Base-by-base conservation (phyloP, 1,140 invertebrate species). In the Aricia agestis region DNA sequence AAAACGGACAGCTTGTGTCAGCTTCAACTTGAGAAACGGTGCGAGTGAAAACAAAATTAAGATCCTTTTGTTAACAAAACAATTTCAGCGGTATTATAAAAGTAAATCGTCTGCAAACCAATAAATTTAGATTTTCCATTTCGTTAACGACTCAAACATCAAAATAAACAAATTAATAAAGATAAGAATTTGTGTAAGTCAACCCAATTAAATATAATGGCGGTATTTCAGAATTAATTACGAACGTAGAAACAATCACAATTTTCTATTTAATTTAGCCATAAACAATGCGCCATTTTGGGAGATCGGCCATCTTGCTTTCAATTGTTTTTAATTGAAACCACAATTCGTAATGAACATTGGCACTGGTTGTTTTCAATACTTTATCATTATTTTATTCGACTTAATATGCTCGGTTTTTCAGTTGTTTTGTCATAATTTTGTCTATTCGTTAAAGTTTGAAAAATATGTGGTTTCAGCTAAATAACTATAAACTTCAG, bases 201-300 rank as follows among this genome's bases (percentile, higher is more conserved):
- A 52, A 52, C 13, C 45, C 45, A 52, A 52, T 52, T 52, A 52
- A 52, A 52, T 52, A 13, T 52, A 52, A 13, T 52, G 45, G 11
- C 17, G 58, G 58, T n/a, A 19, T 19, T 59, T 19, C 5, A 9
- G 10, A 19, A 15, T 19, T 59, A 59, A 19, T 19, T 19, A 5
- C 58, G 7, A 59, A 2, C 18, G 58, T 59, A 18, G n/a, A 59
- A 5, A 19, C n/a, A 59, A 18, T 18, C 18, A 19, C 10, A 19
- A 63, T 63, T 63, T 63, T 63, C 17, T 25, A 18, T 19, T 63
- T 63, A 1, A 63, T 63, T 63, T 63, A 0, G 2, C 59, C 59
- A 19, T 63, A 63, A 63, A 31, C 59, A 63, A 59, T 18, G n/a
- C 17, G 59, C 59, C n/a, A 19, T 63, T 63, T 63, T 63, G 4